Percentiles rank a stretch among this genome's conserved stretches.
phyloP scores from a whole-genome alignment of 1,140 invertebrate species.

The Drosophila cardini region DNA sequence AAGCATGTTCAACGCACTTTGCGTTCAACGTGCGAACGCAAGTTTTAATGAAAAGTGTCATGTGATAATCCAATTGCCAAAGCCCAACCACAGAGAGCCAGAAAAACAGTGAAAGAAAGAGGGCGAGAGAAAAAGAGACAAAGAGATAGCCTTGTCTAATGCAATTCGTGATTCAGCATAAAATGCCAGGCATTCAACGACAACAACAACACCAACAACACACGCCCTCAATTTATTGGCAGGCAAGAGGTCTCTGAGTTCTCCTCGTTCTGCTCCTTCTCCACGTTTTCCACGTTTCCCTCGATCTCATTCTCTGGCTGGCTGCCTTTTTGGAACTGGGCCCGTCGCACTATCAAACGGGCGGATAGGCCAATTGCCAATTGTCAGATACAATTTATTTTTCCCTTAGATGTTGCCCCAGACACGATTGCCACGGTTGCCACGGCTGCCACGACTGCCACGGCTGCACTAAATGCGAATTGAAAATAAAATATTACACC shows the following conservation, averaged over 20 bases:
- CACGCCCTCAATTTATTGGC: conserved; percentile 69
- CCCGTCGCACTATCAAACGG: conserved; percentile 73
- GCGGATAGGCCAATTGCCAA: conserved; percentile 82
- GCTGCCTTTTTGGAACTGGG: conserved; percentile 40
- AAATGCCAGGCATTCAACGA: conserved; percentile 53
- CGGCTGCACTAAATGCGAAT: conserved; percentile 82
- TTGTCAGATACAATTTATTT: conserved; percentile 84
- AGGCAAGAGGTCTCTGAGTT: conserved; percentile 6
- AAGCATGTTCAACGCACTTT: conserved; percentile 57
- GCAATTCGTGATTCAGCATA: conserved; percentile 83
- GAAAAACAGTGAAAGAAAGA: too few relatives aligned
- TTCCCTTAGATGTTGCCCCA: conserved; percentile 65
- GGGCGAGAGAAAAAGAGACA: too few relatives aligned
- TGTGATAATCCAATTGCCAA: conserved; percentile 79
- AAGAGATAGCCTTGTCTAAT: conserved; percentile 65
- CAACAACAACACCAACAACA: conserved; percentile 26
- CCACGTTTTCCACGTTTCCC: too few relatives aligned
- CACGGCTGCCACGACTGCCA: conserved; percentile 44
- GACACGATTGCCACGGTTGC: not conserved
- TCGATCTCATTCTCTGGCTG: conserved; percentile 28
- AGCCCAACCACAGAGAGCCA: conserved; percentile 19
- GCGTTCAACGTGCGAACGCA: conserved; percentile 45
- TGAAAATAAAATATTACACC: conserved; percentile 83
- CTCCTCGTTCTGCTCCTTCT: not conserved
- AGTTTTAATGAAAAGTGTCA: conserved; percentile 76